These are phyloP conservation scores for Penaeus vannamei DNA, from an alignment of 1,140 invertebrate species.

Conservation along the genomic window DNA sequence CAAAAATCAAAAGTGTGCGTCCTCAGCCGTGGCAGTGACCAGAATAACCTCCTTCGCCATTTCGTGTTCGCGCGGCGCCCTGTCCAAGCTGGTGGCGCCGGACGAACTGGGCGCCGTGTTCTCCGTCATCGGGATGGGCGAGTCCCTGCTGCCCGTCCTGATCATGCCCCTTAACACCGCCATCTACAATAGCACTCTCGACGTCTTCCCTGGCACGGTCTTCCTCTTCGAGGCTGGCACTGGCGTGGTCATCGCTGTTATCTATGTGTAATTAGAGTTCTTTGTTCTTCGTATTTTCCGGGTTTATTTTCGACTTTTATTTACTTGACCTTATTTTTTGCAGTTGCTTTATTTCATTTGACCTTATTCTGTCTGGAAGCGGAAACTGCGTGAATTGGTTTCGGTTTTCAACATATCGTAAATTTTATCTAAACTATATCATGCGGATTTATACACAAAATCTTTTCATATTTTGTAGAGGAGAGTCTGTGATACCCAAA, in stretches of 20 bases:
- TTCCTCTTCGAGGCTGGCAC: slow-evolving; percentile 18
- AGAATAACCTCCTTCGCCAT: neutral
- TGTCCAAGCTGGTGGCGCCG: slow-evolving; percentile 44
- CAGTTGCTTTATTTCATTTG: no score
- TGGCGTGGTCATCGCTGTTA: neutral
- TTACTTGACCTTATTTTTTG: neutral
- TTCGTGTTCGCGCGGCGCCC: slow-evolving; percentile 24
- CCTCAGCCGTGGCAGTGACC: neutral
- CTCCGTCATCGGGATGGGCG: slow-evolving; percentile 42
- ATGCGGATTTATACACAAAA: no score
- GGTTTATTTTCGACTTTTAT: neutral
- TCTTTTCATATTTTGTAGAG: no score
- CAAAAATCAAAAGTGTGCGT: neutral
- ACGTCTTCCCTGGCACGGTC: slow-evolving; percentile 42
- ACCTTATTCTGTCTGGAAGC: no score
- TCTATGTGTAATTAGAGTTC: slow-evolving; percentile 20
- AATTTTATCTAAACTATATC: no score
- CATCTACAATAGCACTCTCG: slow-evolving; percentile 44
- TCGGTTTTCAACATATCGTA: no score
- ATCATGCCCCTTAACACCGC: slow-evolving; percentile 22
- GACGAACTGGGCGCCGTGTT: slow-evolving; percentile 54
- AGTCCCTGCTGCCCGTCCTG: slow-evolving; percentile 32
- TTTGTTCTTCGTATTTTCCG: neutral
- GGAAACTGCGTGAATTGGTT: no score
- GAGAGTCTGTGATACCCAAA: no score